Base-by-base conservation (phyloP, 2,888 invertebrate species). In the Volucella inanis region DNA sequence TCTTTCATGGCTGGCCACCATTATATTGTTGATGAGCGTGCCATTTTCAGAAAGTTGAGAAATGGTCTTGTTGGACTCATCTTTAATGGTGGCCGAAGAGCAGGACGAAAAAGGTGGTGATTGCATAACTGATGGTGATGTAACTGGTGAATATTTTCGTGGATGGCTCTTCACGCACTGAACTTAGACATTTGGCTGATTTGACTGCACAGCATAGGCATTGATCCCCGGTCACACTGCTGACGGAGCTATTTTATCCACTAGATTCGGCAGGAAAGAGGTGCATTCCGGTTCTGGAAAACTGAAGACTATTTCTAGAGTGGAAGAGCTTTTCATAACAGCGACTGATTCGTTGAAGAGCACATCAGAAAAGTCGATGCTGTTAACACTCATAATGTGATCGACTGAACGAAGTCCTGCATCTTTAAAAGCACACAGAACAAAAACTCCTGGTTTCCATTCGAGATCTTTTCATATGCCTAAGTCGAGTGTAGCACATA, bases 351-450 rank as follows among this genome's bases (percentile, higher is more conserved):
- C 97, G 89, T 95, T 95, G 91, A 97, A 97, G 43, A 95, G 93
- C 87, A 97, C 95, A 91, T 96, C 96, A 76, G 94, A 93, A 90
- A 95, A 95, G 89, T 95, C 95, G 75, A 95, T 93, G 83, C 96
- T 97, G 90, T 98, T 98, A 91, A 98, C 98, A 88, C 96, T 95
- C 70, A 98, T 92, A 87, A 98, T 96, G 92, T 98, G 97, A 91
- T 98, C 98, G 8, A 98, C 98, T 0, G 97, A 96, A 89, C 96
- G 94, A 14, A 98, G 93, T 0, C 98, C 98, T 1, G 97, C 96
- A 89, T 97, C 96, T 61, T 96, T 94, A 0, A 98, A 98, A 76
- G 98, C 95, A 55, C 98, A 97, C 93, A 98, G 96, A 50, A 98
- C 95, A 91, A 96, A 97, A 88, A 97, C 97, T 49, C 97, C 97